Evolutionary conservation across 35 echinoderm and acorn worm species (phyloP).

Genomic region (Heliocidaris erythrogramma): DNA sequence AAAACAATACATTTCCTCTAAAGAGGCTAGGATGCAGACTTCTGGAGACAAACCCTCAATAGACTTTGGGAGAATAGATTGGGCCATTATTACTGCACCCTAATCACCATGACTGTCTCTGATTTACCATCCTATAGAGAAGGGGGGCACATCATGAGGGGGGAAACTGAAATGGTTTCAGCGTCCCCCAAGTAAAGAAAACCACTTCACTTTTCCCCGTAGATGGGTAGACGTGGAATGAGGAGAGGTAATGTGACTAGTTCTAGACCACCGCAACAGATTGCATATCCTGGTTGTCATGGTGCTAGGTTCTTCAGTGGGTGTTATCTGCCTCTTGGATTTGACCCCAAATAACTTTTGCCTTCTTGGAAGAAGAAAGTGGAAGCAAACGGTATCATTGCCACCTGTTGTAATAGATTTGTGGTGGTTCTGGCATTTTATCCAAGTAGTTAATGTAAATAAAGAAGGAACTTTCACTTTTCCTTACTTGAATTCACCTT

Average conservation of each 20-base stretch:
- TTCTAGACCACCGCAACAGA: not conserved
- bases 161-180: not conserved
- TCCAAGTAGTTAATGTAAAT: not conserved
- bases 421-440: conserved; percentile 1
- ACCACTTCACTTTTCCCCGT: not conserved
- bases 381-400: not conserved
- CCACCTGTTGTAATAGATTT: conserved; percentile 1
- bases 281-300: not conserved
- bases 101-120: not conserved
- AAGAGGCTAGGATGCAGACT: not conserved
- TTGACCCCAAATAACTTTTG: not conserved
- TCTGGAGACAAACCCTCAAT: not conserved
- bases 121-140: not conserved
- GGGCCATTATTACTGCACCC: conserved; percentile 7
- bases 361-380: not conserved
- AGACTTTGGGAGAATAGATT: not conserved
- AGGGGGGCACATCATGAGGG: not conserved
- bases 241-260: not conserved
- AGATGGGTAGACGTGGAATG: not conserved
- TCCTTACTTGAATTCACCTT: not conserved
- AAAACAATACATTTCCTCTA: not conserved
- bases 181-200: not conserved
- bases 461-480: not conserved
- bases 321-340: not conserved
- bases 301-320: not conserved